phyloP scores from a whole-genome alignment of 2,797 vertebrate genomes.

The Numenius phaeopus region DNA sequence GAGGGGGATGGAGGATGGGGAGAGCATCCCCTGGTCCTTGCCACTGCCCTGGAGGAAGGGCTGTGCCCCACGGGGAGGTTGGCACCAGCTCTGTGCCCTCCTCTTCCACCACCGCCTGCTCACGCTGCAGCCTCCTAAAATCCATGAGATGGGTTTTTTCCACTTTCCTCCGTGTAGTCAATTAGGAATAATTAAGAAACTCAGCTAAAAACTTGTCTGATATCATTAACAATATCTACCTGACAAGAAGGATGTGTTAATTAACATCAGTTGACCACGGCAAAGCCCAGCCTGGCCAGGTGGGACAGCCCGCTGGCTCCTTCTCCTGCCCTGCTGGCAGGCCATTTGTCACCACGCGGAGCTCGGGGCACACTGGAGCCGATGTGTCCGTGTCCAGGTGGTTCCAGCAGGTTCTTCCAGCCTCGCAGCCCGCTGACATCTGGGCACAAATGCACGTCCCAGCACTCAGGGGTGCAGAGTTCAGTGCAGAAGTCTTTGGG shows the following conservation, averaged over 20 bases:
- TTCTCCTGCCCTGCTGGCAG: neutral
- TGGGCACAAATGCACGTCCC: accelerated
- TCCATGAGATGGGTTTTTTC: neutral
- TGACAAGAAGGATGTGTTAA: slow-evolving; percentile 70
- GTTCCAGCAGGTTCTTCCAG: neutral
- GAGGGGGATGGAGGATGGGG: neutral
- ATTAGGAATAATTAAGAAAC: slow-evolving; percentile 68
- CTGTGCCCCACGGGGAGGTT: neutral
- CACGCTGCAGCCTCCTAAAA: neutral
- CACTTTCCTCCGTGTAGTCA: neutral
- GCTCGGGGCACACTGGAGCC: neutral
- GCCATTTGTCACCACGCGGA: neutral
- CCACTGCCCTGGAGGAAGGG: neutral
- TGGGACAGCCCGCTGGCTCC: neutral
- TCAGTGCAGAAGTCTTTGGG: neutral
- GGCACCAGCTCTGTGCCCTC: neutral
- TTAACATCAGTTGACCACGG: slow-evolving; percentile 36
- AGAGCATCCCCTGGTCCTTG: neutral
- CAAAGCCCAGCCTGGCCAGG: neutral
- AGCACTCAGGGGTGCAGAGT: accelerated
- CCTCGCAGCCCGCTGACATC: neutral
- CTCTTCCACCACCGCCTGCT: neutral
- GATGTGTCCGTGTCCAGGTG: neutral
- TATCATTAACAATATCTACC: slow-evolving; percentile 34
- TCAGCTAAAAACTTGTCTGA: slow-evolving; percentile 38